Percentiles rank a stretch among this genome's conserved stretches.
Conservation (phyloP, 2,113 vertebrate species). For the Chunga burmeisteri region DNA sequence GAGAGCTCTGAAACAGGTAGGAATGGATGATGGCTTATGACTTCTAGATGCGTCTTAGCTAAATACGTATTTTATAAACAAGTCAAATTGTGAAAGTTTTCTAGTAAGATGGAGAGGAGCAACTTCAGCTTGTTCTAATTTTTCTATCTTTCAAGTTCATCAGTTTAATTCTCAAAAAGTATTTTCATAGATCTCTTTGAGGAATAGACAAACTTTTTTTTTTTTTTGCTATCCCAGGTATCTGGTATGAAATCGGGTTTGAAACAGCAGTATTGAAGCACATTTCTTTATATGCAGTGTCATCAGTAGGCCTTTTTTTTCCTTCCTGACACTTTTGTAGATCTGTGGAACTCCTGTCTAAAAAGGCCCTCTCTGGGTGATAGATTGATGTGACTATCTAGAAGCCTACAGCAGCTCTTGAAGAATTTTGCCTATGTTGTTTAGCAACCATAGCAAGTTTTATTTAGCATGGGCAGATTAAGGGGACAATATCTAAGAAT, state of each 20-base stretch:
- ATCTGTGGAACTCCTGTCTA: background rate
- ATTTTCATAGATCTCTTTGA: background rate
- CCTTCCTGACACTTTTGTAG: background rate
- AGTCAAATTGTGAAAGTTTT: background rate
- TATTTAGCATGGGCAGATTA: background rate
- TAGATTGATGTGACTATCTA: background rate
- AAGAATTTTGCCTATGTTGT: background rate
- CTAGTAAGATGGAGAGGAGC: background rate
- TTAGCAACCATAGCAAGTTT: background rate
- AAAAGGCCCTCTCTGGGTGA: background rate
- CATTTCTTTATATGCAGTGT: background rate
- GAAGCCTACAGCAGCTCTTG: background rate
- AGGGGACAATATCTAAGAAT: background rate
- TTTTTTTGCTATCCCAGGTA: background rate
- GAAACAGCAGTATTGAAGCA: background rate
- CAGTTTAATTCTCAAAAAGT: background rate
- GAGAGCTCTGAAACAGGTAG: background rate
- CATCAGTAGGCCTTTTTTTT: background rate
- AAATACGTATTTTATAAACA: background rate
- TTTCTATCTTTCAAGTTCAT: background rate
- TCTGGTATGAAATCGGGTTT: background rate
- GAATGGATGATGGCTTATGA: background rate
- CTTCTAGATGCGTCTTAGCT: background rate
- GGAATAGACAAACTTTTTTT: background rate
- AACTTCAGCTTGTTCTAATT: background rate